Conservation (phyloP, 1,140 invertebrate genomes). For the Brachionus rotundiformis region DNA sequence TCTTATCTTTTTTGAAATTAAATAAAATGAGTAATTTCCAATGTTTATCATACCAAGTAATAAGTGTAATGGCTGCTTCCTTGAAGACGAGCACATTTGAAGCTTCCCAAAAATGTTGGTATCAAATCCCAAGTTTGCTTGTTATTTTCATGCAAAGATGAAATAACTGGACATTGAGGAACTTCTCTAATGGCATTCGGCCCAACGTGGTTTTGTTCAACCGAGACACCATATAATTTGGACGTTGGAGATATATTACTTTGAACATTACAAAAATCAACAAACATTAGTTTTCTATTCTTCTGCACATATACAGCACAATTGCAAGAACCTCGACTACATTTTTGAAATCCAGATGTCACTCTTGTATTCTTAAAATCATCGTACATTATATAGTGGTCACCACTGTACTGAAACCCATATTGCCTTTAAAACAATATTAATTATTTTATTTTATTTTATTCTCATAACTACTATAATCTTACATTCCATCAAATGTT, state of each 20-base stretch:
- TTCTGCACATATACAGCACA: slow-evolving; percentile 25
- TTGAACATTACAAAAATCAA: slow-evolving; percentile 32
- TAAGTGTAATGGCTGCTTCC: neutral
- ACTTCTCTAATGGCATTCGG: neutral
- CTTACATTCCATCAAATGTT: slow-evolving; percentile 28
- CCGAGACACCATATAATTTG: neutral
- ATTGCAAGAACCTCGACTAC: neutral
- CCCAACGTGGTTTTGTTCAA: neutral
- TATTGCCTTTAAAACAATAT: too few species aligned
- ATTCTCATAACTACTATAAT: too few species aligned
- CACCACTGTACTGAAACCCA: slow-evolving; percentile 1
- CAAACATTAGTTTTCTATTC: slow-evolving; percentile 33
- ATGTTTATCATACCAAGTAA: neutral
- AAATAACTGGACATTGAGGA: neutral
- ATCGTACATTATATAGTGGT: slow-evolving; percentile 39
- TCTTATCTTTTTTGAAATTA: slow-evolving; percentile 1
- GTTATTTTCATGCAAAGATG: neutral
- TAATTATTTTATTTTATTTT: too few species aligned
- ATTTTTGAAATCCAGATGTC: neutral
- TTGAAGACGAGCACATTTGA: slow-evolving; percentile 32
- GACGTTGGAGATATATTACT: slow-evolving; percentile 21
- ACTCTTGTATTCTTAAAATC: slow-evolving; percentile 33
- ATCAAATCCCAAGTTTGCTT: neutral
- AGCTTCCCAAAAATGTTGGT: slow-evolving; percentile 12
- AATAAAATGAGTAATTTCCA: neutral